Conservation (phyloP, 1,140 invertebrate genomes). For the Zaprionus taronus region DNA sequence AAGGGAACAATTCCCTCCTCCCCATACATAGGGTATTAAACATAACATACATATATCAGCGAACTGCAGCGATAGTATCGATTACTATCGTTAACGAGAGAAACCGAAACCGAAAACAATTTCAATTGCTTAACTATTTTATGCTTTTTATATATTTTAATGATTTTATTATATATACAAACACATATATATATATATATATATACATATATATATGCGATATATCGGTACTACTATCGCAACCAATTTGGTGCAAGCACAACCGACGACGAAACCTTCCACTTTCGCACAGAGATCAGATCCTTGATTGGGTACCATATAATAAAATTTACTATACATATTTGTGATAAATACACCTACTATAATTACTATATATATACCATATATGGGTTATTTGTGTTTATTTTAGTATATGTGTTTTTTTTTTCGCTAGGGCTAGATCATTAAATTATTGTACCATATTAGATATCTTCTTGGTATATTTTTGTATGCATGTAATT, state of each 20-base stretch:
- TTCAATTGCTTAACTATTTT: neutral
- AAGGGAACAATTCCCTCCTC: neutral
- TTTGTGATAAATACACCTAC: slow-evolving; percentile 71
- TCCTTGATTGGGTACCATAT: slow-evolving; percentile 49
- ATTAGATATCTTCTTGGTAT: slow-evolving; percentile 63
- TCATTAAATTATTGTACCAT: slow-evolving; percentile 70
- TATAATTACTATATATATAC: slow-evolving; percentile 15
- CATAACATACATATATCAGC: neutral
- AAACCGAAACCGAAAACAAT: slow-evolving; percentile 1
- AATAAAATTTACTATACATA: slow-evolving; percentile 64
- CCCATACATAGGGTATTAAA: neutral
- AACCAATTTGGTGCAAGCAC: neutral
- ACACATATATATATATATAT: neutral
- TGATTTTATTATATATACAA: neutral
- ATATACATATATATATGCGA: neutral
- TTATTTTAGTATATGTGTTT: slow-evolving; percentile 1
- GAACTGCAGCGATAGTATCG: neutral
- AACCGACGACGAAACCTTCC: slow-evolving; percentile 1
- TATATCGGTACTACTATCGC: slow-evolving; percentile 5
- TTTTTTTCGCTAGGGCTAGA: slow-evolving; percentile 57
- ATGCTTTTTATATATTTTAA: neutral
- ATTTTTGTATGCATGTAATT: slow-evolving; percentile 54
- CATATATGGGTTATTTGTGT: slow-evolving; percentile 4
- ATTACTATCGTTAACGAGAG: neutral
- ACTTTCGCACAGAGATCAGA: slow-evolving; percentile 1